Base-by-base conservation (phyloP, 2,113 vertebrate species). In the Zosterops japonicus region DNA sequence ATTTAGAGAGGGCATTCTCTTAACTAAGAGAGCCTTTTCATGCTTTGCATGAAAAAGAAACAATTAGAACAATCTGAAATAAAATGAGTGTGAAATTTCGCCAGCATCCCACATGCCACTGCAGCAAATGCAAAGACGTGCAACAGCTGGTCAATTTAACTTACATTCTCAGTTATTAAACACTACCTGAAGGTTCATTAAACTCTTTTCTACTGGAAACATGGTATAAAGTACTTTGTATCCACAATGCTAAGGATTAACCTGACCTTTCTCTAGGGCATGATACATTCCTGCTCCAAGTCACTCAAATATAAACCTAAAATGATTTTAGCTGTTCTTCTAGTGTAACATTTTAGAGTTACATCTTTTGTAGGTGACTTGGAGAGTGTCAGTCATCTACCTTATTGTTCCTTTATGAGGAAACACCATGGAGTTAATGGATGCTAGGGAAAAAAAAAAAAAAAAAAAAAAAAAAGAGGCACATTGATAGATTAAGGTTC, bases 81-180 rank as follows among this genome's bases (percentile, higher is more conserved):
- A 97, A 96, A 97, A 83, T 14, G 33, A 77, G 68, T 86, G 68
- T 94, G 83, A 97, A 97, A 97, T 93, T 95, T 94, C 87, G 89
- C n/a, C 36, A 86, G 63, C 60, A 84, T 46, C 80, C 78, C 90
- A 90, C 67, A 87, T 70, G 79, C 63, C 53, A 72, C 47, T 83
- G 60, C 35, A 95, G 60, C 60, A 91, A 87, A 88, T 50, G 49
- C 59, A 95, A 50, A 95, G 63, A 93, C 41, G 65, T 27, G 41
- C 57, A 97, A 90, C 64, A 98, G 87, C 85, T 97, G 92, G 90
- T 83, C 93, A 94, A 95, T 95, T 96, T 95, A 96, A 95, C 74
- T 94, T 87, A 76, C 9, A 83, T 88, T 75, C 93, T 95, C 75
- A 95, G 83, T 93, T 97, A 94, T 80, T 96, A 96, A 97, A 97